Conservation (phyloP, 2,888 invertebrate genomes). For the Microdon myrmicae region DNA sequence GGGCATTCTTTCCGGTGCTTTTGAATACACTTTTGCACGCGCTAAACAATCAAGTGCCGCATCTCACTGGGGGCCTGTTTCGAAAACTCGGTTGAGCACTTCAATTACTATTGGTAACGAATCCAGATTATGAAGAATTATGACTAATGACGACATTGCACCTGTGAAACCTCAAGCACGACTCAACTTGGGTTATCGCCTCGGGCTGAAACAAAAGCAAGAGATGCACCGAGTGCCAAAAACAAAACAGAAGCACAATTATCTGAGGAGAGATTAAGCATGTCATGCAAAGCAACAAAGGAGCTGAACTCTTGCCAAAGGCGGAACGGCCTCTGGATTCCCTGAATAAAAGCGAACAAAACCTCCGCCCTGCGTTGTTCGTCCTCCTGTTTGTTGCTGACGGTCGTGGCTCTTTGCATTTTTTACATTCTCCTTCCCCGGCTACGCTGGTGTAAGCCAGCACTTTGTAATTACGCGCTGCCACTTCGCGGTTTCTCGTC, state of each 20-base stretch:
- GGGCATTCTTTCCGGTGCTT: too few relatives aligned
- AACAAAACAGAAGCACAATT: constrained; percentile 12
- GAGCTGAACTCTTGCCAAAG: constrained; percentile 39
- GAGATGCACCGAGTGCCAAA: neutral
- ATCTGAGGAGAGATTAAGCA: constrained; percentile 42
- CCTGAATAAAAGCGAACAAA: constrained; percentile 44
- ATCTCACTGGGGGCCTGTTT: too few relatives aligned
- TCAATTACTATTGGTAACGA: too few relatives aligned
- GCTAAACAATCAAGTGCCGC: too few relatives aligned
- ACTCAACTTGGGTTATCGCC: too few relatives aligned
- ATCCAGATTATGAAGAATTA: neutral
- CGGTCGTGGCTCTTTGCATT: constrained; percentile 1
- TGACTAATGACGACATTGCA: constrained; percentile 53
- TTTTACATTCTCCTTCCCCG: constrained; percentile 18
- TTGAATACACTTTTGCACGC: too few relatives aligned
- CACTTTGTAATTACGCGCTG: constrained; percentile 41
- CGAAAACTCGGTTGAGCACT: too few relatives aligned
- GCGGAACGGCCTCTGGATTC: constrained; percentile 12
- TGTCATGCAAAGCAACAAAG: constrained; percentile 17
- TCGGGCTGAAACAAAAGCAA: too few relatives aligned
- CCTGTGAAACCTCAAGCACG: too few relatives aligned
- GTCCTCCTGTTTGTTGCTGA: constrained; percentile 10
- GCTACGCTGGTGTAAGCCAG: constrained; percentile 32
- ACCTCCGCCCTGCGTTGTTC: constrained; percentile 33
- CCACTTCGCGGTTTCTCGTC: constrained; percentile 35